Conservation (phyloP, 2,113 vertebrate species). For the Megalops atlanticus region DNA sequence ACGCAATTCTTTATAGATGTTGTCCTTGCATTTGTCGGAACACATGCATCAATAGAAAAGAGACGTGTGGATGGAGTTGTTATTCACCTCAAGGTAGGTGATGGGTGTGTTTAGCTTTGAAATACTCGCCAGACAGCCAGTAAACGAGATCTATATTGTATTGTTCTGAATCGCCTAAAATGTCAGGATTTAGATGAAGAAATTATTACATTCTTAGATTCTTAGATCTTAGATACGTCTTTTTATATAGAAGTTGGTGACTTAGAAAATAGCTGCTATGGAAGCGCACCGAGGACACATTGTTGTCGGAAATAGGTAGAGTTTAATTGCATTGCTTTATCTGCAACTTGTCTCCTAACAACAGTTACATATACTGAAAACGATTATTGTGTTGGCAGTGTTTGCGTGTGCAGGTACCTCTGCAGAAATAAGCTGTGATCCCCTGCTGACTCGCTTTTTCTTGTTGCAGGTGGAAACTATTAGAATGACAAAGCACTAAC, state of each 20-base stretch:
- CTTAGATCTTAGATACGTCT: too few species aligned
- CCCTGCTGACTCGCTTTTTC: constrained; percentile 10
- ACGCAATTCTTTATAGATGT: constrained; percentile 36
- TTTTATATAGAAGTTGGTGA: too few species aligned
- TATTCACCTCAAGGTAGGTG: constrained; percentile 50
- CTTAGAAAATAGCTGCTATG: too few species aligned
- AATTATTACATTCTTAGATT: too few species aligned
- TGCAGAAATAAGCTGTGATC: background rate
- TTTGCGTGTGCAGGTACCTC: background rate
- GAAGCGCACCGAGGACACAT: too few species aligned
- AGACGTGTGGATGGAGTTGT: constrained; percentile 40
- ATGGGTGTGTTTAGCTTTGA: background rate
- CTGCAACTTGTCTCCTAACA: too few species aligned
- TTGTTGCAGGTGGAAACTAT: constrained; percentile 1
- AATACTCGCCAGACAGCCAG: background rate
- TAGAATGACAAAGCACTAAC: background rate
- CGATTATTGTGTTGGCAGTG: constrained; percentile 13
- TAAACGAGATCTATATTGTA: background rate
- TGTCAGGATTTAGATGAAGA: too few species aligned
- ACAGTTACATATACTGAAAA: background rate
- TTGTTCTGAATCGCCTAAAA: background rate
- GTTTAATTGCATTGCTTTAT: too few species aligned
- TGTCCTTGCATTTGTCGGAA: constrained; percentile 35
- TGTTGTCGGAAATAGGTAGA: too few species aligned
- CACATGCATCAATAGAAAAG: constrained; percentile 32